These are phyloP conservation scores for Sphinx pinastri DNA, from an alignment of 2,888 invertebrate genomes.

Conservation along the genomic window DNA sequence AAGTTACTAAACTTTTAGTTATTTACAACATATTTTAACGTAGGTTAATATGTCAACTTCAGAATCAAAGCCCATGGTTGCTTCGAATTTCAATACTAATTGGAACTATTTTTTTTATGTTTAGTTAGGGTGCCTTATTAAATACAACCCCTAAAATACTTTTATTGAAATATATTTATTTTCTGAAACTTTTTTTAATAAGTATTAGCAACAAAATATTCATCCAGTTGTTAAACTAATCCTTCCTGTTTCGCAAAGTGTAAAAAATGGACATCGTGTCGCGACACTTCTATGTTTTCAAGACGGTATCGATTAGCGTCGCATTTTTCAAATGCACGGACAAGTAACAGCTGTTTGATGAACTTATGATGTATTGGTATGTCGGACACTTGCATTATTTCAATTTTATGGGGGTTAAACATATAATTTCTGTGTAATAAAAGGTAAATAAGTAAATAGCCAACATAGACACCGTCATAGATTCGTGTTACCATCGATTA, in stretches of 20 bases:
- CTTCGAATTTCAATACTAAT: no score
- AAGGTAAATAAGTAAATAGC: no score
- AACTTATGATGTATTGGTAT: conserved; percentile 1
- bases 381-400: not conserved
- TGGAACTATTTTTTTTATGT: no score
- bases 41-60: no score
- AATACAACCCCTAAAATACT: no score
- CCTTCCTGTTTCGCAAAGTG: conserved; percentile 5
- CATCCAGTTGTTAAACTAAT: not conserved
- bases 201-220: not conserved
- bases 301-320: conserved; percentile 32
- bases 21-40: no score
- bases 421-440: not conserved
- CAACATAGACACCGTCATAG: no score
- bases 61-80: no score
- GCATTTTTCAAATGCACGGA: conserved; percentile 38
- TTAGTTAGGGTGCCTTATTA: no score
- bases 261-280: conserved; percentile 15
- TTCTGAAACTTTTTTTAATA: no score
- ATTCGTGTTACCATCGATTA: no score
- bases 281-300: conserved; percentile 26
- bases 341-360: conserved; percentile 32
- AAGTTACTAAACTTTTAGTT: not conserved
- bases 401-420: not conserved
- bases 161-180: no score